phyloP scores from a whole-genome alignment of 2,888 invertebrate species.

The Troides oblongomaculatus region DNA sequence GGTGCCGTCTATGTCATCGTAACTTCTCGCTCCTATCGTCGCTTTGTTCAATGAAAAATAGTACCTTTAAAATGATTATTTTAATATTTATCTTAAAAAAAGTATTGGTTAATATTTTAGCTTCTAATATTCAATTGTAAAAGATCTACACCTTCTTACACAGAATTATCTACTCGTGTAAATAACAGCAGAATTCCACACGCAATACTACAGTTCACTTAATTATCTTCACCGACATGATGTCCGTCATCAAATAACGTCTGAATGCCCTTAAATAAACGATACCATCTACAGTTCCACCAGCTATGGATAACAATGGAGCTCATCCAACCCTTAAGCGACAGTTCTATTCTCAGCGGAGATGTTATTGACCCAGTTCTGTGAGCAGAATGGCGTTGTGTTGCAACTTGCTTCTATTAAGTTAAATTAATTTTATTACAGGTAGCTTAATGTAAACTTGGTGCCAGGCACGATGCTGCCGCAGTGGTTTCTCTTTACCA shows the following conservation, averaged over 20 bases:
- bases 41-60: too few relatives aligned
- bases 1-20: too few relatives aligned
- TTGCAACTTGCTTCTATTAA: conserved; percentile 32
- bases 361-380: conserved; percentile 75
- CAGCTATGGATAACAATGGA: conserved; percentile 59
- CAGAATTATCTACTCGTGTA: too few relatives aligned
- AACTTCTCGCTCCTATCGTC: too few relatives aligned
- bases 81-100: too few relatives aligned
- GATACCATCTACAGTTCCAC: conserved; percentile 27
- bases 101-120: too few relatives aligned
- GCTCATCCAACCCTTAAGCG: conserved; percentile 66
- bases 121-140: too few relatives aligned
- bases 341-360: conserved; percentile 69
- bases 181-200: neutral
- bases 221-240: conserved; percentile 10
- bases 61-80: too few relatives aligned
- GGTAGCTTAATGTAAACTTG: conserved; percentile 41
- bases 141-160: too few relatives aligned
- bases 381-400: conserved; percentile 38
- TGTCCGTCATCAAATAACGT: conserved; percentile 32
- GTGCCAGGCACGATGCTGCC: conserved; percentile 29
- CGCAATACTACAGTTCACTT: conserved; percentile 5
- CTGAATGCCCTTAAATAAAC: conserved; percentile 34
- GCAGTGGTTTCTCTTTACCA: conserved; percentile 18
- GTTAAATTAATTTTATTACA: conserved; percentile 69